A percentile compares a stretch with the other conserved stretches of the same genome.
phyloP scores from a whole-genome alignment of 2,888 invertebrate species.

The Ochropleura plecta region DNA sequence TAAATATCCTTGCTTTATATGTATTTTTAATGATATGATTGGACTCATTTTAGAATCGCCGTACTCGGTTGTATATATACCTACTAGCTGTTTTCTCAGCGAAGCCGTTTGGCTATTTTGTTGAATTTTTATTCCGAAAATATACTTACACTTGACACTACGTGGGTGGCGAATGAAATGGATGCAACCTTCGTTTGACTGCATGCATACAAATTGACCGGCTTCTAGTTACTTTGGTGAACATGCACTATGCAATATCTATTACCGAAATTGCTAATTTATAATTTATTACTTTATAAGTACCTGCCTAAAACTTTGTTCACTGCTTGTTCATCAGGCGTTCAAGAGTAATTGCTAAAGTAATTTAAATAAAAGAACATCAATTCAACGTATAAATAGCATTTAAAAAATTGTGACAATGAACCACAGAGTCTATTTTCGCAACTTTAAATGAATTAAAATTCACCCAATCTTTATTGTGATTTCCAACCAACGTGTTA shows the following conservation, averaged over 20 bases:
- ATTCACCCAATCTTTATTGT: constrained; percentile 16
- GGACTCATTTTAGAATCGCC: constrained; percentile 76
- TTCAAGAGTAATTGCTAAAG: neutral
- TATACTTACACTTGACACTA: constrained; percentile 46
- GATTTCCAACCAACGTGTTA: constrained; percentile 13
- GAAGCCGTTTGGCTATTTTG: constrained; percentile 46
- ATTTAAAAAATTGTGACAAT: neutral
- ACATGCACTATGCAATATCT: neutral
- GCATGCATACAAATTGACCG: constrained; percentile 27
- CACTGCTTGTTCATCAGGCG: neutral
- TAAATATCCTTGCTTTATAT: constrained; percentile 77
- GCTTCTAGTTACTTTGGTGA: constrained; percentile 1
- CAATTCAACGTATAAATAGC: neutral
- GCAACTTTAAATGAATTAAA: neutral
- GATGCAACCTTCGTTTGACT: constrained; percentile 26
- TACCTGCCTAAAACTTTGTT: neutral
- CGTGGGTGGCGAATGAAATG: constrained; percentile 56
- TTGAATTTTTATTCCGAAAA: constrained; percentile 43
- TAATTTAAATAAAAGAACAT: neutral
- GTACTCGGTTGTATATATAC: constrained; percentile 71
- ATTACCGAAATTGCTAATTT: neutral
- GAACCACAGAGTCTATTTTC: neutral
- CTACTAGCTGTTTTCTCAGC: constrained; percentile 47
- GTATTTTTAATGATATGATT: constrained; percentile 81
- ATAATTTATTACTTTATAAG: constrained; percentile 1